A percentile compares a stretch with the other conserved stretches of the same genome.
These are phyloP conservation scores for Calosoma granatense DNA, from an alignment of 1,140 invertebrate genomes.

Conservation along the genomic window DNA sequence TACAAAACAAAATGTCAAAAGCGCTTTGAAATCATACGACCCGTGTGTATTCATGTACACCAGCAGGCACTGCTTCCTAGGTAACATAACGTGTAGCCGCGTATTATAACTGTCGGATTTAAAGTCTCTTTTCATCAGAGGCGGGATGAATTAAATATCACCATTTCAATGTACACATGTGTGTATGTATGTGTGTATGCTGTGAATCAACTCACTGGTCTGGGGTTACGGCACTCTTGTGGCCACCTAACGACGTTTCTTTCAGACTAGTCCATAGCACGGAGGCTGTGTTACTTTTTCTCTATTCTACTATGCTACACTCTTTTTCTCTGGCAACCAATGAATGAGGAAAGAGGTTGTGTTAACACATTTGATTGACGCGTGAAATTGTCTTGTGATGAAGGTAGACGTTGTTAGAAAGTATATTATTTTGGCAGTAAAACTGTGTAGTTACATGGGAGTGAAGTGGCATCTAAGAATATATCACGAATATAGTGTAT, in stretches of 20 bases:
- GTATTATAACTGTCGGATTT: conserved; percentile 6
- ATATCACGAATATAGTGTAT: too few relatives aligned
- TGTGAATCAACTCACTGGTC: too few relatives aligned
- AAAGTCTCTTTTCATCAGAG: background rate
- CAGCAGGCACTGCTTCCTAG: background rate
- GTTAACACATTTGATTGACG: background rate
- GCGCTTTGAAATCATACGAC: background rate
- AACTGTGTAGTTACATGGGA: too few relatives aligned
- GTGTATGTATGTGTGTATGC: too few relatives aligned
- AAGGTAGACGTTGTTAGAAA: conserved; percentile 1
- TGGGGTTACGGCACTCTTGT: background rate
- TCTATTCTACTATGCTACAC: too few relatives aligned
- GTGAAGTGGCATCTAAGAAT: too few relatives aligned
- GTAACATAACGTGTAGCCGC: background rate
- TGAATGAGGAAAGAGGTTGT: conserved; percentile 1
- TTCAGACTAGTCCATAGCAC: background rate
- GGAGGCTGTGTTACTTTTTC: background rate
- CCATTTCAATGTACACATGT: background rate
- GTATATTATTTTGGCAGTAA: background rate
- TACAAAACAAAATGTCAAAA: conserved; percentile 9
- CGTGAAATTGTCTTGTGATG: conserved; percentile 3
- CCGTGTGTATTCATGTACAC: background rate
- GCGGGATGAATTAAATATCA: background rate
- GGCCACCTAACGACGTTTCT: conserved; percentile 3
- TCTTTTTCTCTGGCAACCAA: background rate